These are phyloP conservation scores for Pasiphila rectangulata DNA, from an alignment of 2,888 invertebrate species.

Conservation along the genomic window DNA sequence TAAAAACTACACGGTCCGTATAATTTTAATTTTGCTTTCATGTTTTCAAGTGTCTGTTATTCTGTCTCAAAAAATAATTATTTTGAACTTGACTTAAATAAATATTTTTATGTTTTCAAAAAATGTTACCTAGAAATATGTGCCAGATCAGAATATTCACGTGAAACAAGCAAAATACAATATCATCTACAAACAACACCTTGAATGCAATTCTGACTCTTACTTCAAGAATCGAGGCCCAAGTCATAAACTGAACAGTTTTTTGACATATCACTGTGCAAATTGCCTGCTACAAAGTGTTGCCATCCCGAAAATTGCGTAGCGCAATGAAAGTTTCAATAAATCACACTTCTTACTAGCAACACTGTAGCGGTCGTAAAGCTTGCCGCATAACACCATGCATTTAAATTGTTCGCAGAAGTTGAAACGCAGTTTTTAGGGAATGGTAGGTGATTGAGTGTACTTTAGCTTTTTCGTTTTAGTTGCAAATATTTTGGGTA, in stretches of 20 bases:
- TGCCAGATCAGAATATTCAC: too few species aligned
- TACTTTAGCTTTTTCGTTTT: neutral
- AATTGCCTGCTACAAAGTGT: slow-evolving; percentile 12
- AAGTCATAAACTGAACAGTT: neutral
- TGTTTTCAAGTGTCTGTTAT: too few species aligned
- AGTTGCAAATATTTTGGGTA: neutral
- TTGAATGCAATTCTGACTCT: too few species aligned
- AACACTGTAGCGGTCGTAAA: slow-evolving; percentile 50
- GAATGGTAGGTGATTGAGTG: slow-evolving; percentile 23
- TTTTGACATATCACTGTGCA: slow-evolving; percentile 2
- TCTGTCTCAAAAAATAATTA: too few species aligned
- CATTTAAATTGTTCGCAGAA: slow-evolving; percentile 34
- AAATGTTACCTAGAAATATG: too few species aligned
- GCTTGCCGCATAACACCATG: slow-evolving; percentile 30
- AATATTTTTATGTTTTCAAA: too few species aligned
- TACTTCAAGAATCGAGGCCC: neutral
- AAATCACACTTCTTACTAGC: slow-evolving; percentile 34
- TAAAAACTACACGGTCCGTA: too few species aligned
- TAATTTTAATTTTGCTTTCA: too few species aligned
- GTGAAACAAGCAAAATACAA: too few species aligned
- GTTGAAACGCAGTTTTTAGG: slow-evolving; percentile 23
- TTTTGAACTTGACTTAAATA: too few species aligned
- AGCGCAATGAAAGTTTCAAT: slow-evolving; percentile 30
- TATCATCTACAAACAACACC: too few species aligned
- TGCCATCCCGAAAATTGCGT: slow-evolving; percentile 27